A percentile compares a stretch with the other conserved stretches of the same genome.
These are phyloP conservation scores for Epicampocera succincta DNA, from an alignment of 2,888 invertebrate species.

Conservation along the genomic window DNA sequence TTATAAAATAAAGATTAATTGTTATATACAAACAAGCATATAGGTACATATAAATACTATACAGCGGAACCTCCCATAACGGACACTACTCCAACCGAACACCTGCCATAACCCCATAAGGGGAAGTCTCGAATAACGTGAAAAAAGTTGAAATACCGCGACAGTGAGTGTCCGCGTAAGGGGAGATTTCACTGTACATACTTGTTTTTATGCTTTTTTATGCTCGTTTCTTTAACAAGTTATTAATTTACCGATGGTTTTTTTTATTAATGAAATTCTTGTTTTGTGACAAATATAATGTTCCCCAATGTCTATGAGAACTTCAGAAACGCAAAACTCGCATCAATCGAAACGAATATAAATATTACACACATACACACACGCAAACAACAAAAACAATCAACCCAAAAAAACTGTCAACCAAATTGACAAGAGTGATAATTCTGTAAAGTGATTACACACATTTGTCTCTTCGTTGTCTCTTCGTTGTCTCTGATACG, in stretches of 20 bases:
- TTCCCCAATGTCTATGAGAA: constrained; percentile 59
- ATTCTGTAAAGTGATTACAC: constrained; percentile 77
- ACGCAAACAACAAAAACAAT: constrained; percentile 15
- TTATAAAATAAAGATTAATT: too few relatives aligned
- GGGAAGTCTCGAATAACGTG: too few relatives aligned
- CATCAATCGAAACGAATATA: constrained; percentile 58
- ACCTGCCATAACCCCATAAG: too few relatives aligned
- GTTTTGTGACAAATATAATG: constrained; percentile 23
- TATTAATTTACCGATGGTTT: not conserved
- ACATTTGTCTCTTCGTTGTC: constrained; percentile 79
- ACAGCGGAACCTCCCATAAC: too few relatives aligned
- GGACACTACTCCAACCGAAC: too few relatives aligned
- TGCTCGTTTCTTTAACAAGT: constrained; percentile 3
- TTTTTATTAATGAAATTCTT: constrained; percentile 55
- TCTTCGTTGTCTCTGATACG: constrained; percentile 74
- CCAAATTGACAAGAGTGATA: constrained; percentile 70
- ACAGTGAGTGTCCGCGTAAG: too few relatives aligned
- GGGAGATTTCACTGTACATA: too few relatives aligned
- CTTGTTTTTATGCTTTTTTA: not conserved
- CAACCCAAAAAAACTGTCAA: constrained; percentile 66
- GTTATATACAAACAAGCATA: too few relatives aligned
- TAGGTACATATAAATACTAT: too few relatives aligned
- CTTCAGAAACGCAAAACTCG: constrained; percentile 59
- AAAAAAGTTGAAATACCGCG: too few relatives aligned
- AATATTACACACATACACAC: not conserved